phyloP scores from a whole-genome alignment of 2,113 vertebrate genomes.

The Anguilla japonica region DNA sequence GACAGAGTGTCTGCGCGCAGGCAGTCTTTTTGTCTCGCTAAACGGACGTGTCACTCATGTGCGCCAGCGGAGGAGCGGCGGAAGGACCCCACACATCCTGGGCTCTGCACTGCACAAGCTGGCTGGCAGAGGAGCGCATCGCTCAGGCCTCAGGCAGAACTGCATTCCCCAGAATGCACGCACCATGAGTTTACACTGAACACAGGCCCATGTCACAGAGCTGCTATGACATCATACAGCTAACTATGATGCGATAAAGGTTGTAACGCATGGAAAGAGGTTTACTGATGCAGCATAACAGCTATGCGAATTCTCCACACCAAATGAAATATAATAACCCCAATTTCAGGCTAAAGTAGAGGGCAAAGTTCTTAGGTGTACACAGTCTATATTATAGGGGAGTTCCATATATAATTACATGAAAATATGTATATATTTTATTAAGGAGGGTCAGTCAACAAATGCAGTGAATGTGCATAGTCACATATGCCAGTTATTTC shows the following conservation, averaged over 20 bases:
- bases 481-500: not conserved
- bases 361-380: not conserved
- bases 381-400: not conserved
- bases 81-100: not conserved
- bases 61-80: not conserved
- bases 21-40: slow-evolving; percentile 24
- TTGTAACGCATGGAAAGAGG: not conserved
- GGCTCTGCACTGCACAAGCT: not conserved
- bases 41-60: slow-evolving; percentile 13
- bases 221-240: not conserved
- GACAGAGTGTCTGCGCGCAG: slow-evolving; percentile 10
- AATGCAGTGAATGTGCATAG: no score
- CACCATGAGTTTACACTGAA: not conserved
- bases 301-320: no score
- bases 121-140: not conserved
- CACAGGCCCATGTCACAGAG: not conserved
- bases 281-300: not conserved
- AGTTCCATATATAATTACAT: not conserved
- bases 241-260: not conserved
- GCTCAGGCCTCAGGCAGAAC: not conserved
- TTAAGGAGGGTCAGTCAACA: no score
- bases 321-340: not conserved
- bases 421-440: not conserved
- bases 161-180: not conserved
- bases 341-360: not conserved